phyloP scores from a whole-genome alignment of 1,140 invertebrate species.

The Argopecten irradians region DNA sequence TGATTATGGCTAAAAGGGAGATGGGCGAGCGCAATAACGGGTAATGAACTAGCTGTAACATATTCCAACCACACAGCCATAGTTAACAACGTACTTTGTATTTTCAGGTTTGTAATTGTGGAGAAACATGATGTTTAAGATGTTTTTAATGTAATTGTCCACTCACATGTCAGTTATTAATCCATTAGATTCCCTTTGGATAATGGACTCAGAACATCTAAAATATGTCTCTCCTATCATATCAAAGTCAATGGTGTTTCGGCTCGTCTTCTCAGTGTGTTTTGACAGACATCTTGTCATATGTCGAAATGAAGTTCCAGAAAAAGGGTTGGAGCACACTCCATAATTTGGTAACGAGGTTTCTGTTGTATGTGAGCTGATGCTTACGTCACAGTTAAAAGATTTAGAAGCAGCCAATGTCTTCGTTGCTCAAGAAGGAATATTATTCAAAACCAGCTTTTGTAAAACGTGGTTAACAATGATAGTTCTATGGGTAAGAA shows the following conservation, averaged over 20 bases:
- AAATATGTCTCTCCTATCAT: not conserved
- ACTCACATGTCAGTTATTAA: not conserved
- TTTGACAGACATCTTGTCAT: constrained; percentile 4
- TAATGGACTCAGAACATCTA: not conserved
- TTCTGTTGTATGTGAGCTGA: no score
- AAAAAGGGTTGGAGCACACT: no score
- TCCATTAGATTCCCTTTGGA: not conserved
- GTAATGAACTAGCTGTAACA: not conserved
- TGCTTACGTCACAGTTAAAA: no score
- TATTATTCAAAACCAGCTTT: no score
- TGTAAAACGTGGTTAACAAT: no score
- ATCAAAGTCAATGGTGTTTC: not conserved
- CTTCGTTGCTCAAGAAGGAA: no score
- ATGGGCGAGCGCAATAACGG: not conserved
- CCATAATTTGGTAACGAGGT: no score
- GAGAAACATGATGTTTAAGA: not conserved
- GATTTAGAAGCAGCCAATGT: no score
- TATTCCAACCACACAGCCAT: not conserved
- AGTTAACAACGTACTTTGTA: not conserved
- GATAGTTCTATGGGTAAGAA: no score
- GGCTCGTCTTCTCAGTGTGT: not conserved
- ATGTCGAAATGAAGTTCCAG: not conserved
- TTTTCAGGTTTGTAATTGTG: not conserved
- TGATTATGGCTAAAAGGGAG: not conserved
- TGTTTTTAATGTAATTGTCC: not conserved